phyloP scores from a whole-genome alignment of 1,140 invertebrate genomes.

The Calliopsis andreniformis region DNA sequence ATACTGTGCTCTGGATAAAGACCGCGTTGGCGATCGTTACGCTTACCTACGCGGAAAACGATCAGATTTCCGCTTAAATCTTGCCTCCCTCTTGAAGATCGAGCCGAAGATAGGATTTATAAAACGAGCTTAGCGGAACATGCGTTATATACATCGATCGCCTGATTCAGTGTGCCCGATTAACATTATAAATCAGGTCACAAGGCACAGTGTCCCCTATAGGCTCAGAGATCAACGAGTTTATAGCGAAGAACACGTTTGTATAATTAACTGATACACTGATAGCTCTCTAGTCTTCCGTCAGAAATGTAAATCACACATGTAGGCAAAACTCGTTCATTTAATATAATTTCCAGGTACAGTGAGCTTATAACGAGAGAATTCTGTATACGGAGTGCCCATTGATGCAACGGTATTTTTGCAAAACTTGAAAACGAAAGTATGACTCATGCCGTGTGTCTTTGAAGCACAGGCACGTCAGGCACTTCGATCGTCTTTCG shows the following conservation, averaged over 20 bases:
- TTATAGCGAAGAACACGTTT: no score
- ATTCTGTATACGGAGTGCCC: no score
- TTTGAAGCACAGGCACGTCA: slow-evolving; percentile 62
- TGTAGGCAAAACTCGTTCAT: no score
- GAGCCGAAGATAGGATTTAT: slow-evolving; percentile 22
- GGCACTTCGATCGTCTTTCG: slow-evolving; percentile 28
- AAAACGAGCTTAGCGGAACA: neutral
- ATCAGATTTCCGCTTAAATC: slow-evolving; percentile 42
- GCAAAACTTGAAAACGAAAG: neutral
- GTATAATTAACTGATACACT: slow-evolving; percentile 20
- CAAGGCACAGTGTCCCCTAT: neutral
- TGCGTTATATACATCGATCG: neutral
- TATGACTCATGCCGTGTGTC: neutral
- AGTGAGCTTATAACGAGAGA: no score
- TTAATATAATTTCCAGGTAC: no score
- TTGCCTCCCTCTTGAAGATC: no score
- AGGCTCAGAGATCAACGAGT: no score
- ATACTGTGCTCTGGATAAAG: slow-evolving; percentile 15
- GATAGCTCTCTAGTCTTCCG: no score
- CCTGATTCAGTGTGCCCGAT: neutral
- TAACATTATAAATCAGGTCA: neutral
- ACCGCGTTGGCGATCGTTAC: slow-evolving; percentile 34
- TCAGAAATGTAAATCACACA: no score
- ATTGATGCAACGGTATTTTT: neutral
- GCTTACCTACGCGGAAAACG: slow-evolving; percentile 35